Percentiles rank a stretch among this genome's conserved stretches.
Conservation (phyloP, 1,140 invertebrate genomes). For the Magallana gigas region DNA sequence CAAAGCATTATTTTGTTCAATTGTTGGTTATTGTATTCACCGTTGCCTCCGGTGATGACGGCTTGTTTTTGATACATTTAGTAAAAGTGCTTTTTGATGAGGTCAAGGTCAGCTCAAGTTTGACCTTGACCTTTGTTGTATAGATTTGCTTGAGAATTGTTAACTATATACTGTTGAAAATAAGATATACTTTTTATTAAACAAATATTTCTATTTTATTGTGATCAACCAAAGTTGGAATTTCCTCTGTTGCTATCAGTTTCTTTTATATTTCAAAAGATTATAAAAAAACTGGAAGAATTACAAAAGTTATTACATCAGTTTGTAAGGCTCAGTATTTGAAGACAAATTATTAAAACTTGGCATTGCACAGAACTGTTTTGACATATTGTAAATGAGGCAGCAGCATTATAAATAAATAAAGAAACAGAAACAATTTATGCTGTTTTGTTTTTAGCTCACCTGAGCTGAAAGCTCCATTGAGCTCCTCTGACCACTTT, state of each 20-base stretch:
- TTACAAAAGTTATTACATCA: too few relatives aligned
- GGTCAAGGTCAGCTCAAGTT: background rate
- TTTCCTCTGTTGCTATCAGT: conserved; percentile 2
- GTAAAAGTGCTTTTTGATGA: background rate
- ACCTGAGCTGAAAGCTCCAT: too few relatives aligned
- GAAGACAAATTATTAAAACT: background rate
- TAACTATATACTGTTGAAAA: background rate
- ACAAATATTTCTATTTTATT: background rate
- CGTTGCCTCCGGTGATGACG: background rate
- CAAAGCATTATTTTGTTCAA: background rate
- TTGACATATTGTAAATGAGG: conserved; percentile 10
- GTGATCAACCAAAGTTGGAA: conserved; percentile 8
- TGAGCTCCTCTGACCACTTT: too few relatives aligned
- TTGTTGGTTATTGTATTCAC: background rate
- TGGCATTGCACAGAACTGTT: conserved; percentile 31
- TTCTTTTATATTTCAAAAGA: background rate
- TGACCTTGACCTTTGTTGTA: conserved; percentile 27
- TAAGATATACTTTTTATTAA: background rate
- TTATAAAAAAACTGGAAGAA: too few relatives aligned
- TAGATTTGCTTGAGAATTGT: background rate
- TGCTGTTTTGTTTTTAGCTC: too few relatives aligned
- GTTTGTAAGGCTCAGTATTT: too few relatives aligned
- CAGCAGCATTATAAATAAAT: conserved; percentile 7
- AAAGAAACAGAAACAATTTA: background rate
- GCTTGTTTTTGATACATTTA: background rate